phyloP scores from a whole-genome alignment of 2,888 invertebrate genomes.

The Drosophila colorata region DNA sequence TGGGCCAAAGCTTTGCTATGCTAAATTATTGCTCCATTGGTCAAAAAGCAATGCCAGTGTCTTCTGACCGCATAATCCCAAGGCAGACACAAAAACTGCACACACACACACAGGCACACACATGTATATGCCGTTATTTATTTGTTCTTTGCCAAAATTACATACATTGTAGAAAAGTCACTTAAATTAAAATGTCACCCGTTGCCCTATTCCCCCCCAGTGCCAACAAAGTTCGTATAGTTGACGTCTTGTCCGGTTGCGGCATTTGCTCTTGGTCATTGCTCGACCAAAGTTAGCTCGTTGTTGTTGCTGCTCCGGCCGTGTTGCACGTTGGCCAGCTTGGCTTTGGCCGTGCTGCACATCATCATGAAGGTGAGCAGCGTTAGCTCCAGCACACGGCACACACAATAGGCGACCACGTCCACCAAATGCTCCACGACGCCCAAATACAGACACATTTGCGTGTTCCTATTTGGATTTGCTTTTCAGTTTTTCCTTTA shows the following conservation, averaged over 20 bases:
- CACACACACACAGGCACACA: conserved; percentile 4
- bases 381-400: conserved; percentile 79
- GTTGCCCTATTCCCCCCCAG: conserved; percentile 3
- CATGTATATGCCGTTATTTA: conserved; percentile 22
- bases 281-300: conserved; percentile 36
- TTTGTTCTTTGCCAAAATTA: conserved; percentile 29
- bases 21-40: conserved; percentile 49
- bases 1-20: conserved; percentile 16
- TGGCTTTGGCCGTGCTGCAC: conserved; percentile 64
- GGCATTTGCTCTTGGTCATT: conserved; percentile 35
- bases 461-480: background rate
- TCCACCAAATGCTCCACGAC: conserved; percentile 78
- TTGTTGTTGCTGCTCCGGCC: conserved; percentile 24
- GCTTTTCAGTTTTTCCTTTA: background rate
- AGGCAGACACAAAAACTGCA: conserved; percentile 2
- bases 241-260: conserved; percentile 4
- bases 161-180: conserved; percentile 33
- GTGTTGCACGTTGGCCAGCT: conserved; percentile 30
- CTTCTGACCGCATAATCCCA: conserved; percentile 32
- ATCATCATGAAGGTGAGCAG: conserved; percentile 78
- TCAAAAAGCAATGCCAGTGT: background rate
- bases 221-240: background rate
- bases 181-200: conserved; percentile 35
- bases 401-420: conserved; percentile 79
- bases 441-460: conserved; percentile 82